Evolutionary conservation across 2,888 invertebrate genomes (phyloP), one percentile per base, ranked within the genome.

Genomic region (Drosophila colorata): DNA sequence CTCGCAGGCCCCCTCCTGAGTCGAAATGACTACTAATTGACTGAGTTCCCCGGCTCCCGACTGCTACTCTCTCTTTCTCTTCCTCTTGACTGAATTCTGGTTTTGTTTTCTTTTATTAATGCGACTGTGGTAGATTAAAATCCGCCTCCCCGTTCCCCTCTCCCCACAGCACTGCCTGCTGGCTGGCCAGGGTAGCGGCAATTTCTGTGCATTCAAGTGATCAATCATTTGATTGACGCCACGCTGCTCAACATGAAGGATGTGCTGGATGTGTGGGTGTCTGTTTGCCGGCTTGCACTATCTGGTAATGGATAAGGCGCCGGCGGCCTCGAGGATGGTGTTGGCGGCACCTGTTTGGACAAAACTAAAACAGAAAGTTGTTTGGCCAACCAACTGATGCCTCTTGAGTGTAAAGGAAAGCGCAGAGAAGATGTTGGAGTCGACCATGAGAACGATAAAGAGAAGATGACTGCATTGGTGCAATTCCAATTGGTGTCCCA

Each of bases 141-240:
- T 83, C 78, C 56, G 55, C 40, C 69, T 33, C 16, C 47, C 44
- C 13, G 40, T n/a, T 14, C 28, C 4, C 18, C 48, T 3, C 48
- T 2, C 25, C 16, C 4, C 7, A 20, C 14, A 18, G n/a, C 37
- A 16, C 44, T 20, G 44, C 28, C 44, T 46, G 61, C 33, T 41
- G n/a, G 13, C 38, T 20, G 9, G 11, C 37, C 25, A 11, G 44
- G 20, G 38, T 37, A 38, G 40, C 52, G 48, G 46, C 63, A 60
- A 61, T 72, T 58, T 49, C 55, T 73, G 76, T 73, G 72, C 78
- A 71, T 64, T 75, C 64, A 67, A 74, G 86, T 78, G 80, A 86
- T 86, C 85, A 86, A 86, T 86, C 85, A 86, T 76, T 82, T 78
- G 80, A 85, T 85, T 86, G 85, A 87, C 82, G 78, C 77, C 61